These are phyloP conservation scores for Psix sp. DNA, from an alignment of 1,140 invertebrate species.

Conservation along the genomic window DNA sequence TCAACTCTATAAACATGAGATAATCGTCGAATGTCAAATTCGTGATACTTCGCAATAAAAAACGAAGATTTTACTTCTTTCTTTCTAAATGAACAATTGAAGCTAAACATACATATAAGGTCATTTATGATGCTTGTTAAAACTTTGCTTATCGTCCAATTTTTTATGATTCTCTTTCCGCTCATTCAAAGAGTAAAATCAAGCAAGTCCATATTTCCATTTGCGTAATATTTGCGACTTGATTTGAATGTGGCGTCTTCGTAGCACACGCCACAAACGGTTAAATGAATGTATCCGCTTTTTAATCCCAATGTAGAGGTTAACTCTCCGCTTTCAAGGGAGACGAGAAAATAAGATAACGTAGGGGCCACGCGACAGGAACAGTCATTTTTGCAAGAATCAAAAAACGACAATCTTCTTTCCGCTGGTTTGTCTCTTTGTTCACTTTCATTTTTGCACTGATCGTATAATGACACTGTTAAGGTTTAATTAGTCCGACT, in stretches of 20 bases:
- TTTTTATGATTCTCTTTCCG: background rate
- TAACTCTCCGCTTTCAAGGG: conserved; percentile 69
- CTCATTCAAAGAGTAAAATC: background rate
- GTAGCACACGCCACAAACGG: conserved; percentile 46
- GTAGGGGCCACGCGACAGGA: conserved; percentile 74
- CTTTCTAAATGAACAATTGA: no score
- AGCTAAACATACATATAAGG: no score
- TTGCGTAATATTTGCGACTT: background rate
- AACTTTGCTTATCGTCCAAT: no score
- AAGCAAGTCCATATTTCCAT: background rate
- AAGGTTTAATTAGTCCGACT: conserved; percentile 70
- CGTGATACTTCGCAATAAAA: no score
- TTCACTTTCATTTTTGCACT: no score
- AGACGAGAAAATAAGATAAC: conserved; percentile 72
- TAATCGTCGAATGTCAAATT: no score
- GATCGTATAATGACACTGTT: conserved; percentile 67
- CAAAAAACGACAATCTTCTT: no score
- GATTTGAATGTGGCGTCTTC: conserved; percentile 22
- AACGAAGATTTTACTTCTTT: no score
- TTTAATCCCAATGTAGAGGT: conserved; percentile 77
- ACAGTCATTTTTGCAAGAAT: conserved; percentile 56
- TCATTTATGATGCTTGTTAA: no score
- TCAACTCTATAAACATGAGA: no score
- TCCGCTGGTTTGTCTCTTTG: no score
- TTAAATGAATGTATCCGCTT: conserved; percentile 77